Percentiles rank a stretch among this genome's conserved stretches.
phyloP scores from a whole-genome alignment of 1,140 invertebrate species.

The Musca vetustissima region DNA sequence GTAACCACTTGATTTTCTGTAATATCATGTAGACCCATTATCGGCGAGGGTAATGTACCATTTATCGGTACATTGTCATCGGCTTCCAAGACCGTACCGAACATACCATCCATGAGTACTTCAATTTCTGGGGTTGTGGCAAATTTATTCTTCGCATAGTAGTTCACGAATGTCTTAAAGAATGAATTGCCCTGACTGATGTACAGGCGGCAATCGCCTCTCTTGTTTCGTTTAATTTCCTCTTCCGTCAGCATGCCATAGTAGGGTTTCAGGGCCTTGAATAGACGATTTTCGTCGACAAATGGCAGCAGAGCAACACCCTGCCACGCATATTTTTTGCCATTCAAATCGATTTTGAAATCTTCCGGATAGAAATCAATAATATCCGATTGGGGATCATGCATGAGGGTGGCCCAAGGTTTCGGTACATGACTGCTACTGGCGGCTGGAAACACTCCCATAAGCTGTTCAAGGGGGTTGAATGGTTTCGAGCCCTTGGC shows the following conservation, averaged over 20 bases:
- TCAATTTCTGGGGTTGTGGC: slow-evolving; percentile 59
- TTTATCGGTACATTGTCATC: slow-evolving; percentile 67
- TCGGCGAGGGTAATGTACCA: slow-evolving; percentile 69
- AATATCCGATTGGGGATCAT: slow-evolving; percentile 87
- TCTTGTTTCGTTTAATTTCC: slow-evolving; percentile 68
- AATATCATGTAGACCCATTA: slow-evolving; percentile 65
- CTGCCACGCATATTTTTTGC: slow-evolving; percentile 99
- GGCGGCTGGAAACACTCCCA: slow-evolving; percentile 98
- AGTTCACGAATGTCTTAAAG: slow-evolving; percentile 61
- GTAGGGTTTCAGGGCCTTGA: slow-evolving; percentile 81
- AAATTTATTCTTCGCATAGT: slow-evolving; percentile 52
- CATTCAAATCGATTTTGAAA: slow-evolving; percentile 98
- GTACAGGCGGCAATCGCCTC: slow-evolving; percentile 81
- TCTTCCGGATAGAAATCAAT: slow-evolving; percentile 99
- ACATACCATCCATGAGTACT: slow-evolving; percentile 69
- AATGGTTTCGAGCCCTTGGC: slow-evolving; percentile 90
- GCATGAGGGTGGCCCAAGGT: slow-evolving; percentile 95
- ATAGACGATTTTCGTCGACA: slow-evolving; percentile 91
- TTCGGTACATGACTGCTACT: slow-evolving; percentile 90
- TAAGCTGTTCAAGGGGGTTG: slow-evolving; percentile 95
- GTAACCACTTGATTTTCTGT: slow-evolving; percentile 65
- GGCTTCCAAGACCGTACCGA: slow-evolving; percentile 71
- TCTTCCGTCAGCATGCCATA: slow-evolving; percentile 78
- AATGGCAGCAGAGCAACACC: slow-evolving; percentile 97
- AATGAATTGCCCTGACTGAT: slow-evolving; percentile 66